Evolutionary conservation across 2,113 vertebrate species (phyloP).

Genomic region (Emydura subglobosa): DNA sequence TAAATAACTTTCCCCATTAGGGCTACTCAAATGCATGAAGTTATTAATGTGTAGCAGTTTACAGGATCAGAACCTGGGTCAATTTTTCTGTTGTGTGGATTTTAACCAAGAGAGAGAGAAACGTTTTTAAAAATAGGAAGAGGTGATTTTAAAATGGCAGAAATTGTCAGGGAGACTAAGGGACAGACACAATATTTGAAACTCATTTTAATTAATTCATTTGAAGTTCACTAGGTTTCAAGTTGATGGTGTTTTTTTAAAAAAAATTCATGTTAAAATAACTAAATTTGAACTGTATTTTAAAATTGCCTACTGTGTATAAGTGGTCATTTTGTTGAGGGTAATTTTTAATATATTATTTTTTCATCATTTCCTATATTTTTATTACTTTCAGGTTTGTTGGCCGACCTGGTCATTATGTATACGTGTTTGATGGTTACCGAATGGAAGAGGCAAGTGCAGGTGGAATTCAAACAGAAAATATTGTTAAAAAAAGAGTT

Average conservation of each 20-base stretch:
- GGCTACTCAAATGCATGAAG: background rate
- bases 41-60: background rate
- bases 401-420: slow-evolving; percentile 92
- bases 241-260: background rate
- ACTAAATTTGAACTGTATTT: background rate
- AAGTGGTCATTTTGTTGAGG: background rate
- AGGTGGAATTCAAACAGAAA: background rate
- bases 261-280: background rate
- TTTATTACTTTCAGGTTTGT: slow-evolving; percentile 85
- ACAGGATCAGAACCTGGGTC: background rate
- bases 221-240: fast-evolving
- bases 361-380: background rate
- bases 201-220: background rate
- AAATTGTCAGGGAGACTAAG: background rate
- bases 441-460: slow-evolving; percentile 93
- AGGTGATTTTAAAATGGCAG: background rate
- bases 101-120: background rate
- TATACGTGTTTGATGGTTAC: slow-evolving; percentile 92
- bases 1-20: background rate
- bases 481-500: background rate
- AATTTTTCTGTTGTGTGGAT: background rate
- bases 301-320: background rate
- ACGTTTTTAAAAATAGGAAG: background rate
- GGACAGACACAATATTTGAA: background rate
- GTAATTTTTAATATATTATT: background rate